Base-by-base conservation (phyloP, 2,113 vertebrate genomes). In the Jaculus jaculus region DNA sequence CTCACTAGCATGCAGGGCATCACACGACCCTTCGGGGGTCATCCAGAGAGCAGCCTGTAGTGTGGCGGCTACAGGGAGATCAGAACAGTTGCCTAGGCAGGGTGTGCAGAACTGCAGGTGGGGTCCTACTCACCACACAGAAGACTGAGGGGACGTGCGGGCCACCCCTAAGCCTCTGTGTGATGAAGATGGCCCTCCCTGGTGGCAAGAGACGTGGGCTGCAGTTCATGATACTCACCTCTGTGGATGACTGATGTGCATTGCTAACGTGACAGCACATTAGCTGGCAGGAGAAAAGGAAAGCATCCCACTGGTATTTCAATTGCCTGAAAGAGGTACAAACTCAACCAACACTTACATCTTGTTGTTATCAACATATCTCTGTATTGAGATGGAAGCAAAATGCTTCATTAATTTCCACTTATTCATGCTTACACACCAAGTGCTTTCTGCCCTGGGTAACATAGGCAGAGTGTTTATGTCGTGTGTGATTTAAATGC, bases 381-480 rank as follows among this genome's bases (percentile, higher is more conserved):
- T 47, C 3, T 13, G 24, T 17, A 7, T 0, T 30, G 30, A 51
- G 47, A 66, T 1, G 30, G 26, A 85, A 81, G 63, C 42, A 39
- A 37, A 71, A 30, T 26, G 32, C 34, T 16, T 68, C 58, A 9
- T 54, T 28, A 18, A n/a, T 39, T 18, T 21, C 69, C 24, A 12
- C 24, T 39, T 15, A 16, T 8, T 28, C 18, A 17, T 60, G 23
- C 37, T 34, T 8, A 3, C 12, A 13, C 8, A 11, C 17, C 3
- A 3, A 12, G 39, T 6, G 21, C 16, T 54, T 39, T 26, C 2
- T 24, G 37, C 69, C 71, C 47, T 54, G 21, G 73, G 66, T 8
- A 30, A 30, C 2, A 2, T 11, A 23, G 1, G 10, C 1, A 17
- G 26, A 66, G 18, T 60, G 26, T 58, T 66, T 24, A 1, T 3